These are phyloP conservation scores for Copidosoma aretas DNA, from an alignment of 2,888 invertebrate genomes.

Conservation along the genomic window DNA sequence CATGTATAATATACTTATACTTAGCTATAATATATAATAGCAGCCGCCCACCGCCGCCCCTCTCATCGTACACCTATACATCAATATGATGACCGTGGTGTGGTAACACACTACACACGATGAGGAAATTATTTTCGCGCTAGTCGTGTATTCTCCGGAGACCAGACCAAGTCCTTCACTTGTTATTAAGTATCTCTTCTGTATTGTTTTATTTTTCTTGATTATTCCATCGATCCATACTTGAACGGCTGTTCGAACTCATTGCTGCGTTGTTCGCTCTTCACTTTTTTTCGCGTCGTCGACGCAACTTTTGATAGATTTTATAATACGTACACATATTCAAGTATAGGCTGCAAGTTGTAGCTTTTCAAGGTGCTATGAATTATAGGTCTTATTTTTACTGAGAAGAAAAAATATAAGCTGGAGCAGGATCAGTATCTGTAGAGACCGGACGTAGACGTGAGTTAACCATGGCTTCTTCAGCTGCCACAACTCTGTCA, in stretches of 20 bases:
- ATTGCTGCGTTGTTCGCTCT: not conserved
- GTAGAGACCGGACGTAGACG: not conserved
- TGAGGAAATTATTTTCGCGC: not conserved
- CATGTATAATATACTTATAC: no score
- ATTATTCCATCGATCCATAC: no score
- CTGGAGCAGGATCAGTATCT: not conserved
- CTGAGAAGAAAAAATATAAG: constrained; percentile 10
- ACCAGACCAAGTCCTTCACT: constrained; percentile 26
- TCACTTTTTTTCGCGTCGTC: not conserved
- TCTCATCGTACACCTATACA: no score
- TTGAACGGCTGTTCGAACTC: not conserved
- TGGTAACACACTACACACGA: no score
- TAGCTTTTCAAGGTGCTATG: constrained; percentile 18
- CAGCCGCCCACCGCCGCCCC: no score
- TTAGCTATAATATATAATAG: no score
- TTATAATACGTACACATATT: not conserved
- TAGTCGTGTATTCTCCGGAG: constrained; percentile 26
- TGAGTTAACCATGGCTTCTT: constrained; percentile 51
- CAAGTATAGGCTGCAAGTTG: constrained; percentile 1
- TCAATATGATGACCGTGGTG: no score
- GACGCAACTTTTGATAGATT: not conserved
- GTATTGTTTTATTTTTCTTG: constrained; percentile 6
- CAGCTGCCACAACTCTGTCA: constrained; percentile 50
- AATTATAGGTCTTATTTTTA: constrained; percentile 4
- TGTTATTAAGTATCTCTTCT: constrained; percentile 18